Evolutionary conservation across 2,888 invertebrate genomes (phyloP), one percentile per base, ranked within the genome.

Genomic region (Lasioglossum calceatum): DNA sequence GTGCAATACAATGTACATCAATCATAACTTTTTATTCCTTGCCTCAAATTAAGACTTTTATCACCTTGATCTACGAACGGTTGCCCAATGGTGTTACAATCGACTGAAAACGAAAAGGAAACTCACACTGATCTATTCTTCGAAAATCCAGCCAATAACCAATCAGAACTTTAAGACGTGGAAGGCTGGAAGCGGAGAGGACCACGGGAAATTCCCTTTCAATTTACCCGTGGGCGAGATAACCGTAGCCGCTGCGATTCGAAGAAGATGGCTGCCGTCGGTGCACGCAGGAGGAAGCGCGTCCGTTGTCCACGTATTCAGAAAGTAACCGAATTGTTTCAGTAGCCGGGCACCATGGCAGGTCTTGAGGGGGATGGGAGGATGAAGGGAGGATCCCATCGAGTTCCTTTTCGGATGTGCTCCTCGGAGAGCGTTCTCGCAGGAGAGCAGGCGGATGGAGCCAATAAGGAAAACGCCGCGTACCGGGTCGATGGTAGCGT

Each of bases 391-490:
- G 47, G 82, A 88, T 80, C 70, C 54, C 58, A 79, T 84, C 84
- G 80, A 81, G 79, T 85, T 76, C 50, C 74, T 87, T 87, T 87
- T 81, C 72, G 85, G 88, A 82, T 82, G 70, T 85, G 73, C 64
- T 82, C 39, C 50, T 72, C 74, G 36, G 71, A 61, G 50, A n/a
- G 70, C 74, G 54, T 44, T 70, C 58, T 58, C 36, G 81, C 39
- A 75, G 58, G 72, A 39, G n/a, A 85, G 44, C 23, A n/a, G 81
- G 54, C 54, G 71, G 72, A 82, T 82, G 73, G 81, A 82, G 85
- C 84, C 88, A 89, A 90, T 90, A 89, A 88, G 81, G 89, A 90
- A 90, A 90, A 90, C 82, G 88, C 72, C 64, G 47, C 87, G 84
- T 80, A 86, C 58, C 58, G 42, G 88, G 83, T 85, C 84, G 87